Evolutionary conservation across 1,140 invertebrate genomes (phyloP), one percentile per base, ranked within the genome.

Genomic region (Atopsyche davidsoni): DNA sequence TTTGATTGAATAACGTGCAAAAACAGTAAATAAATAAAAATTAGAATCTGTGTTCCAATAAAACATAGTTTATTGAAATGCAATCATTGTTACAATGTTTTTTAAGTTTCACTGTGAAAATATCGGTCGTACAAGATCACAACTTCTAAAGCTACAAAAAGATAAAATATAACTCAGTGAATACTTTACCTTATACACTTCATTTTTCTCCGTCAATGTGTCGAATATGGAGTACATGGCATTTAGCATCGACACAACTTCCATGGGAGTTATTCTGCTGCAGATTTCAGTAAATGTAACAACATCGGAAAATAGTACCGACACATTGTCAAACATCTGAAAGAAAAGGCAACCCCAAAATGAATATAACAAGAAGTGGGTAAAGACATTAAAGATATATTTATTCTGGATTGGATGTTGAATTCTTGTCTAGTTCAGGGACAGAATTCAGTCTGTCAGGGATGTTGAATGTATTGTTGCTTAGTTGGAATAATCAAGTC

Each of bases 261-360:
- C 88, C 91, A 96, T 92, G 0, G 94, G 94, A 0, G 88, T 89
- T 53, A 97, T 92, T 44, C 89, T 77, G 55, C 89, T 92, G 63
- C 94, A 98, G 59, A 98, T 97, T 67, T 93, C 88, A 0, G 93
- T 96, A 67, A 98, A 98, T 0, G 88, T 94, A 0, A 97, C 94
- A 2, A 98, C 92, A 66, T 98, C 94, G 10, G 92, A 96, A 71
- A 97, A 97, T 9, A 98, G 74, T 49, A 98, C 94, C 0, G 93
- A 95, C 0, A 96, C 93, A 59, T 81, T 87, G 58, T 97, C 87
- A 66, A 97, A 97, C 79, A 92, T 92, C 92, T 95, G 71, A 6
- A 58, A 64, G 58, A 7, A 19, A 10, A 42, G n/a, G n/a, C n/a
- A n/a, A n/a, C n/a, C n/a, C n/a, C n/a, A n/a, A n/a, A n/a, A n/a